Evolutionary conservation across 2,113 vertebrate species (phyloP).

Genomic region (Anthoscopus minutus): DNA sequence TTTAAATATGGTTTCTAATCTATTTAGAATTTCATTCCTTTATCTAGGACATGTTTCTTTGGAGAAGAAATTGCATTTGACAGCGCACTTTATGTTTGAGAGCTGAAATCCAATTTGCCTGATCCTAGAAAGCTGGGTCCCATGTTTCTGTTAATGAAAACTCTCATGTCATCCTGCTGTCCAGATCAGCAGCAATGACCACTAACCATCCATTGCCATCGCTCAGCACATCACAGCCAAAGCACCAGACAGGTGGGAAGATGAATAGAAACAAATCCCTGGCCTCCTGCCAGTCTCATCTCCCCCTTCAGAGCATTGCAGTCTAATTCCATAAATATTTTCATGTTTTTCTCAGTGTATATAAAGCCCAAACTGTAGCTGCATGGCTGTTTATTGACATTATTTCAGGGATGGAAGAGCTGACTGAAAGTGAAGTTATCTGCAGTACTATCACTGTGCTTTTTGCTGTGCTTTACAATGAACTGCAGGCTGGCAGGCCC

Average conservation of each 20-base stretch:
- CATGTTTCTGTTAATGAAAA: background rate
- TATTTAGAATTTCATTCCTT: background rate
- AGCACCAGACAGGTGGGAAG: background rate
- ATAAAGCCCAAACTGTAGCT: background rate
- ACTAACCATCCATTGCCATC: background rate
- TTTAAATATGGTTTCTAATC: background rate
- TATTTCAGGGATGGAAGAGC: background rate
- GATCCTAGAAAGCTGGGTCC: background rate
- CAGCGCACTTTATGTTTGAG: background rate
- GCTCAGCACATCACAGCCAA: background rate
- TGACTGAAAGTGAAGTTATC: background rate
- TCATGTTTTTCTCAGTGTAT: fast-evolving
- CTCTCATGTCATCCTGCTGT: background rate
- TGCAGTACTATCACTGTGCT: background rate
- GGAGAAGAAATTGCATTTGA: background rate
- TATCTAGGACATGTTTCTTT: background rate
- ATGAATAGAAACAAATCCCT: background rate
- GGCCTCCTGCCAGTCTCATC: background rate
- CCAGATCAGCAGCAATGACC: background rate
- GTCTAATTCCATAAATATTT: background rate
- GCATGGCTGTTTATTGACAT: background rate
- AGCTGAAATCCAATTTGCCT: background rate
- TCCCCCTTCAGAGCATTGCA: background rate
- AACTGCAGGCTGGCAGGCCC: background rate
- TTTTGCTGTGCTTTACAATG: background rate